These are phyloP conservation scores for Drosophila niveifrons DNA, from an alignment of 2,888 invertebrate genomes.

Conservation along the genomic window DNA sequence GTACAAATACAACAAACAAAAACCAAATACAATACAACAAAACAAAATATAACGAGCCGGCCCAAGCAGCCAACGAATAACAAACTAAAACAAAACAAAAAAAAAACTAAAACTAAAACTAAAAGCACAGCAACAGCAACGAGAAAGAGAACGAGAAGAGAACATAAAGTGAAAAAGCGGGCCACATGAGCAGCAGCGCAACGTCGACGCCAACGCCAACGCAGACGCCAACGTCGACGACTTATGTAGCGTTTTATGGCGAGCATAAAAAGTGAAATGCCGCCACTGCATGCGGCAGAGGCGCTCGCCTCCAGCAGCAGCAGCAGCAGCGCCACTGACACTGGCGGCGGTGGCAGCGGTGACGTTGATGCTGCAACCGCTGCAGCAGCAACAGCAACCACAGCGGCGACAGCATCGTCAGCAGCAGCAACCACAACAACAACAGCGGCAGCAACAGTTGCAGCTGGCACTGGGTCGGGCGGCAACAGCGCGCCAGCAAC, in stretches of 20 bases:
- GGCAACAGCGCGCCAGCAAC: conserved; percentile 56
- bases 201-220: conserved; percentile 24
- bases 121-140: conserved; percentile 6
- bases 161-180: conserved; percentile 24
- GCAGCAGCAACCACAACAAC: conserved; percentile 47
- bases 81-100: conserved; percentile 15
- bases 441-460: conserved; percentile 39
- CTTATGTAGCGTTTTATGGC: conserved; percentile 81
- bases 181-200: conserved; percentile 68
- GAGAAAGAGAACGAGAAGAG: conserved; percentile 1
- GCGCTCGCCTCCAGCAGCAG: conserved; percentile 62
- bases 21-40: conserved; percentile 16
- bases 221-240: conserved; percentile 48
- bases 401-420: conserved; percentile 55
- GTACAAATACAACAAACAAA: conserved; percentile 61
- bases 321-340: conserved; percentile 54
- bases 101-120: conserved; percentile 9
- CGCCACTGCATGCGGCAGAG: conserved; percentile 83
- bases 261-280: conserved; percentile 82
- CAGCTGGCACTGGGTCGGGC: conserved; percentile 21
- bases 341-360: conserved; percentile 36
- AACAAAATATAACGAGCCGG: conserved; percentile 34
- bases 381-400: conserved; percentile 22
- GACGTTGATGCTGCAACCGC: conserved; percentile 39
- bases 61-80: conserved; percentile 44